phyloP scores from a whole-genome alignment of 2,113 vertebrate species.

The Phylloscopus trochiloides region DNA sequence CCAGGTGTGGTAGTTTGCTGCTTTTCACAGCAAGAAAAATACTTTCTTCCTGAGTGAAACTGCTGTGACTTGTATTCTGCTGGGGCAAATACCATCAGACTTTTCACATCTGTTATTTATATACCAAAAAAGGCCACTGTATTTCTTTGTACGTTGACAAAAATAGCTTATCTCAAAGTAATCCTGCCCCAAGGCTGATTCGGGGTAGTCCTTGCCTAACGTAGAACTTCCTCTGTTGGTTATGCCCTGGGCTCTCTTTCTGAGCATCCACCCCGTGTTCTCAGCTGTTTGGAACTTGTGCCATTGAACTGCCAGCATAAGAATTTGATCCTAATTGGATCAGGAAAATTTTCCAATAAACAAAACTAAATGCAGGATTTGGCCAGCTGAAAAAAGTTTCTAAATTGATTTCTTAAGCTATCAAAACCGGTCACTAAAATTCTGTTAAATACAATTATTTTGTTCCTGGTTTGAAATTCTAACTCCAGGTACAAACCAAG shows the following conservation, averaged over 20 bases:
- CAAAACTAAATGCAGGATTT: not conserved
- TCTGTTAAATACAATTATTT: not conserved
- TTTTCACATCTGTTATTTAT: slow-evolving; percentile 3
- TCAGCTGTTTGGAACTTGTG: not conserved
- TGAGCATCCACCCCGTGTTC: not conserved
- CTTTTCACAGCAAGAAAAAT: not conserved
- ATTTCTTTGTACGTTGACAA: not conserved
- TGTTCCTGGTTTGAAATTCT: not conserved
- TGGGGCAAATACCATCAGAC: not conserved
- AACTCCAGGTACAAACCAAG: not conserved
- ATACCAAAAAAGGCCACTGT: not conserved
- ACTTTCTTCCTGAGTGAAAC: not conserved
- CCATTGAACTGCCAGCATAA: not conserved
- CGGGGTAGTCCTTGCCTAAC: not conserved
- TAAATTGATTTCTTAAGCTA: not conserved
- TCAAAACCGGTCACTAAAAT: not conserved
- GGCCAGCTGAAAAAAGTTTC: not conserved
- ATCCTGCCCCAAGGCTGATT: not conserved
- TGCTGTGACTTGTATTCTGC: not conserved
- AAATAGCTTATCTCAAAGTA: not conserved
- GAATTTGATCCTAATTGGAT: not conserved
- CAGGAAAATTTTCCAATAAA: not conserved
- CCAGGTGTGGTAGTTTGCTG: not conserved
- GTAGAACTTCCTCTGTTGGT: not conserved
- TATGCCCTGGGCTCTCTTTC: not conserved